Base-by-base conservation (phyloP, 2,888 invertebrate species). In the Penaeus monodon region DNA sequence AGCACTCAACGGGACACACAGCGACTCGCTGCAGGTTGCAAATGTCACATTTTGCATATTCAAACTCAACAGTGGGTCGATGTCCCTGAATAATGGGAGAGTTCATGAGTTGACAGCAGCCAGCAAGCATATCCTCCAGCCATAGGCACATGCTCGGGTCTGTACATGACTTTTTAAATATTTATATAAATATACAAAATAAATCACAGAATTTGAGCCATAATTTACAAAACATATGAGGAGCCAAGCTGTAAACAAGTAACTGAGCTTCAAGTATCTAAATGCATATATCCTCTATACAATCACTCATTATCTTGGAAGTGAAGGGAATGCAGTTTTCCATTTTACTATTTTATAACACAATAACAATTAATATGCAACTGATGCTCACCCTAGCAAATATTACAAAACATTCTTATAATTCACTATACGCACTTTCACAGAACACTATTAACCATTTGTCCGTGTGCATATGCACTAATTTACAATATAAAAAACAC, bases 151-250 rank as follows among this genome's bases (percentile, higher is more conserved):
- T 88, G 88, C 85, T 88, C 84, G 74, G 81, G 78, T 88, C 86
- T 88, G 88, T 88, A 88, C 88, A 88, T 74, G 70, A 83, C 76
- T 79, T 81, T 81, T 78, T 81, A 70, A 78, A 82, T 88, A 88
- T 88, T 86, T 88, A 88, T 88, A 88, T 88, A 88, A 88, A 88
- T 88, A 88, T 88, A 88, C 88, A 88, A 88, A 88, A 88, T 83
- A 88, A 88, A 88, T 88, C 88, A 88, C 88, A 88, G 88, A 86
- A 88, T 86, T 88, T 88, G 88, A 88, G 88, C 88, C 86, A 84
- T 86, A 88, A 85, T 88, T 84, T 84, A 88, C 88, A 88, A 83
- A 88, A 88, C 88, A 85, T 87, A 87, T 86, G 80, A 86, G 83
- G 86, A 86, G 88, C 88, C 86, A 88, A 88, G 88, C 86, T 85